Percentiles rank a stretch among this genome's conserved stretches.
Conservation (phyloP, 2,113 vertebrate genomes). For the Siphamia tubifer region DNA sequence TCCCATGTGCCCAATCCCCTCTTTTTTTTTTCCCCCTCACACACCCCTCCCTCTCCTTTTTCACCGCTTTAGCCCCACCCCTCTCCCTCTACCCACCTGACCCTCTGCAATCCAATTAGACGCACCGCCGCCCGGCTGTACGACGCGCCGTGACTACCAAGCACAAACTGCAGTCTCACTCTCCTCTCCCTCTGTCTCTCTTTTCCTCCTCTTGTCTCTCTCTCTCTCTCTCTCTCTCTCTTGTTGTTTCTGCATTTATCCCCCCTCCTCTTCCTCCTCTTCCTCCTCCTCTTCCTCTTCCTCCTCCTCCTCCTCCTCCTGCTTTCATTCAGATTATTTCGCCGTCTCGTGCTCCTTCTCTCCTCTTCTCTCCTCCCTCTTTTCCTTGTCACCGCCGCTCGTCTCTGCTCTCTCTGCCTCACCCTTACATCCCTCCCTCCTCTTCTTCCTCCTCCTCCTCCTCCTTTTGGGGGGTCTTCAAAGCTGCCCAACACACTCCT, state of each 20-base stretch:
- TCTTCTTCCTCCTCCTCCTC: conserved; percentile 35
- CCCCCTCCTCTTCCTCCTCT: conserved; percentile 10
- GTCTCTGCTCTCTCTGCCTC: conserved; percentile 40
- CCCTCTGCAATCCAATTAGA: conserved; percentile 72
- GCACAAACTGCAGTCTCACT: conserved; percentile 77
- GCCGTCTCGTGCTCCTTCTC: conserved; percentile 48
- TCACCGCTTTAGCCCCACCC: conserved; percentile 48
- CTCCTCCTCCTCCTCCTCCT: conserved; percentile 8
- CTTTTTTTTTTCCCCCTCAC: background rate
- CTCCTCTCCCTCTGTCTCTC: conserved; percentile 61
- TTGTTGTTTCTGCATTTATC: conserved; percentile 46
- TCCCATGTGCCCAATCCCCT: too few relatives aligned
- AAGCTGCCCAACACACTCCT: conserved; percentile 63
- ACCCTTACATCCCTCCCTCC: conserved; percentile 54
- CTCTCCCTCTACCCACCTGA: conserved; percentile 69
- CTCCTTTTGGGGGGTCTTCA: conserved; percentile 62
- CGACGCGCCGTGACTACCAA: conserved; percentile 72
- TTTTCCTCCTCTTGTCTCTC: conserved; percentile 50
- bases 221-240: conserved; percentile 39
- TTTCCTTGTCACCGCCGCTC: conserved; percentile 25
- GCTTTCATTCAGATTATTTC: conserved; percentile 68
- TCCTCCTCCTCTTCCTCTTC: conserved; percentile 50
- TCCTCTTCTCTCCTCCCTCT: conserved; percentile 47
- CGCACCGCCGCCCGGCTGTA: conserved; percentile 47
- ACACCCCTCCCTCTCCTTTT: background rate